These are phyloP conservation scores for Chlamydotis undulata DNA, from an alignment of 2,113 vertebrate genomes.

Conservation along the genomic window DNA sequence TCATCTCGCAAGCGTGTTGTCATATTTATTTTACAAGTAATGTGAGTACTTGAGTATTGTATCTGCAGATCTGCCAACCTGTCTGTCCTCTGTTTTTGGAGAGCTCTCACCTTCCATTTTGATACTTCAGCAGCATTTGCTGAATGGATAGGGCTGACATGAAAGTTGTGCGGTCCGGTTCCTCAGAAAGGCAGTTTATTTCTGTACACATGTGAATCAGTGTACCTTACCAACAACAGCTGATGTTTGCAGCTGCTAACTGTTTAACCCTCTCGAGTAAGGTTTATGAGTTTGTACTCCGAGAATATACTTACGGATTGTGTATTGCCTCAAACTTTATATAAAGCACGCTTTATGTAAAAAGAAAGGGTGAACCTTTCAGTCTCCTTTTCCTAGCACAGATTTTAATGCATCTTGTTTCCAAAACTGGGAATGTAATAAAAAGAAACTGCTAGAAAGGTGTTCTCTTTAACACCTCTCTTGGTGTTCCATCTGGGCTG, in stretches of 20 bases:
- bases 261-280: background rate
- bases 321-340: background rate
- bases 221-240: background rate
- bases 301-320: background rate
- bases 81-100: background rate
- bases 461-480: conserved; percentile 40
- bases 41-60: background rate
- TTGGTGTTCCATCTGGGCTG: conserved; percentile 38
- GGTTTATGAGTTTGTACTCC: background rate
- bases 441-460: conserved; percentile 12
- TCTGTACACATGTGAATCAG: background rate
- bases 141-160: background rate
- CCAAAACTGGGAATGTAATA: conserved; percentile 19
- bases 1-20: background rate
- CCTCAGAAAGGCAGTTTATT: background rate
- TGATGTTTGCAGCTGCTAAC: background rate
- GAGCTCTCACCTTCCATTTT: background rate
- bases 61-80: background rate
- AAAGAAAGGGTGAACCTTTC: background rate
- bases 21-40: background rate
- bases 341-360: background rate
- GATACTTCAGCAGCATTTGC: background rate
- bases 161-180: background rate
- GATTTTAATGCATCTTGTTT: conserved; percentile 27
- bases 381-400: conserved; percentile 3